These are phyloP conservation scores for Epirrhoe alternata DNA, from an alignment of 2,888 invertebrate species.

Conservation along the genomic window DNA sequence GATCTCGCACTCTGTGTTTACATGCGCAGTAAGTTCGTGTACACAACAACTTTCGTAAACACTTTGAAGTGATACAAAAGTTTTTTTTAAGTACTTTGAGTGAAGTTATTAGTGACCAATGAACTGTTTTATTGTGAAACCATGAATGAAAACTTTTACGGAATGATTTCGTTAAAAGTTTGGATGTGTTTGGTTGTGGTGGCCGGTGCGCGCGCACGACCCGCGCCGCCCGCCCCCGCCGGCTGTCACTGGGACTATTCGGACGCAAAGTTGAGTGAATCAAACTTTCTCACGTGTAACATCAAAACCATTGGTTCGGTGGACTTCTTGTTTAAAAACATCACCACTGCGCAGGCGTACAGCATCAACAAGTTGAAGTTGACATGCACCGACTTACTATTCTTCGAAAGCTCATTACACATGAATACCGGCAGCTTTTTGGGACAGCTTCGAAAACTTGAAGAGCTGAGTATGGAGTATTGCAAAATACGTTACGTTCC, in stretches of 20 bases:
- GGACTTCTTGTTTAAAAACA: constrained; percentile 88
- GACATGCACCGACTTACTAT: constrained; percentile 90
- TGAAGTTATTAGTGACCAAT: constrained; percentile 74
- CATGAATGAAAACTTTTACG: constrained; percentile 77
- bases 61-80: constrained; percentile 68
- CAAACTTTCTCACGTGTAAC: constrained; percentile 88
- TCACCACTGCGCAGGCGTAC: constrained; percentile 89
- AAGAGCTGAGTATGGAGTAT: constrained; percentile 90
- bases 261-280: constrained; percentile 84
- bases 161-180: constrained; percentile 83
- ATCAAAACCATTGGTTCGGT: constrained; percentile 90
- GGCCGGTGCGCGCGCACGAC: constrained; percentile 82
- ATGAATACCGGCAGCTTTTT: constrained; percentile 86
- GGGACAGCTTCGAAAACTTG: constrained; percentile 87
- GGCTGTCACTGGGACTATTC: constrained; percentile 91
- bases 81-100: constrained; percentile 61
- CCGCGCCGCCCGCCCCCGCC: constrained; percentile 86
- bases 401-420: constrained; percentile 90
- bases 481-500: constrained; percentile 92
- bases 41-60: constrained; percentile 65
- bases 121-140: constrained; percentile 74
- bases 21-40: constrained; percentile 75
- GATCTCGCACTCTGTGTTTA: constrained; percentile 80
- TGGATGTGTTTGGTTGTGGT: constrained; percentile 79
- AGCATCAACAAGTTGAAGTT: constrained; percentile 88